A percentile compares a stretch with the other conserved stretches of the same genome.
phyloP scores from a whole-genome alignment of 2,113 vertebrate genomes.

The Odocoileus virginianus region DNA sequence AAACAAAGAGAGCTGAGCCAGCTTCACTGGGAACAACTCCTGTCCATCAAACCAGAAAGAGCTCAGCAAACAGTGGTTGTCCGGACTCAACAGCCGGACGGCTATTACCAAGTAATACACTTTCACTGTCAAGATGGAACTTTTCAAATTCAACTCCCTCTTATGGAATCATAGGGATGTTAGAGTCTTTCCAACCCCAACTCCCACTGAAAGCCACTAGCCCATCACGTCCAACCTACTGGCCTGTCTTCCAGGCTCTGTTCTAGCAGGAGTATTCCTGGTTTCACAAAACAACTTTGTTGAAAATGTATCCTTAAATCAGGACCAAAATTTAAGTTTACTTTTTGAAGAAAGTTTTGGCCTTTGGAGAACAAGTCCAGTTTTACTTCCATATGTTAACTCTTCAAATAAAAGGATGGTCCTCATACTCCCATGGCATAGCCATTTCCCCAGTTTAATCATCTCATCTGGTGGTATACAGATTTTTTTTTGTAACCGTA shows the following conservation, averaged over 20 bases:
- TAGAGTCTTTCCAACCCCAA: not conserved
- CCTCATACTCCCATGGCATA: not conserved
- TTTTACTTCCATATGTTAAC: not conserved
- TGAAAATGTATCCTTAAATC: not conserved
- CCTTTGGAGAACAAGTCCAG: not conserved
- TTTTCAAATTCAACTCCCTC: not conserved
- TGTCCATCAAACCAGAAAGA: conserved; percentile 39
- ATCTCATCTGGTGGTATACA: not conserved
- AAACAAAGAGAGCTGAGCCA: conserved; percentile 57
- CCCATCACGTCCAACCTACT: rapidly evolving
- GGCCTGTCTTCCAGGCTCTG: not conserved
- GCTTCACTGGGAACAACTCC: conserved; percentile 33
- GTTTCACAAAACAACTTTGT: not conserved
- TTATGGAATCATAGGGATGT: not conserved
- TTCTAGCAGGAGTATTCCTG: not conserved
- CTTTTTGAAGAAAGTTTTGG: not conserved
- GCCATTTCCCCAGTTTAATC: not conserved
- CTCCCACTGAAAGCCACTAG: rapidly evolving
- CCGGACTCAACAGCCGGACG: not conserved
- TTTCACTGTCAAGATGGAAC: not conserved
- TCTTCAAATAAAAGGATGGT: not conserved
- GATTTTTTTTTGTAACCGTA: not conserved
- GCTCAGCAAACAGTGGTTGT: not conserved
- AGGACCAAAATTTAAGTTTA: not conserved
- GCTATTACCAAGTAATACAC: not conserved